Evolutionary conservation across 2,888 invertebrate genomes (phyloP).

Genomic region (Latrodectus hesperus): DNA sequence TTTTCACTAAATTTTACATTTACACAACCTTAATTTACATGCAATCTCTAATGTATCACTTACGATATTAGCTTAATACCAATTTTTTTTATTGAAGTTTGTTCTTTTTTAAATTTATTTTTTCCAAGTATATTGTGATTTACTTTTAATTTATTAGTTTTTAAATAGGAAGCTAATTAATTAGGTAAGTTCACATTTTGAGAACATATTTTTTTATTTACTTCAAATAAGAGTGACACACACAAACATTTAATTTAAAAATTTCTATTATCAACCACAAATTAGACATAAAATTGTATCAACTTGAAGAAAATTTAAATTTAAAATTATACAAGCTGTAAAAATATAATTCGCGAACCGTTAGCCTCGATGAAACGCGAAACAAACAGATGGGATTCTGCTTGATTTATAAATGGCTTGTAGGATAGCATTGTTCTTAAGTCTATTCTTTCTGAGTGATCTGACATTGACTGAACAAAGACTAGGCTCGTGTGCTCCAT

Average conservation of each 20-base stretch:
- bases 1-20: no score
- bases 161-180: no score
- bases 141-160: no score
- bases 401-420: constrained; percentile 31
- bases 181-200: no score
- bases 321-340: neutral
- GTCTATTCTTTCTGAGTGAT: neutral
- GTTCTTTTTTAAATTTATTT: no score
- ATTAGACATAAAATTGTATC: no score
- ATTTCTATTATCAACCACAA: neutral
- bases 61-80: no score
- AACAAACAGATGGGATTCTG: constrained; percentile 18
- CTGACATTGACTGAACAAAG: constrained; percentile 31
- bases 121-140: no score
- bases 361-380: neutral
- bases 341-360: neutral
- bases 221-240: neutral
- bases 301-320: no score
- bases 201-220: neutral
- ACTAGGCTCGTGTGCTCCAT: constrained; percentile 10
- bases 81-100: no score
- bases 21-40: no score
- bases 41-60: no score
- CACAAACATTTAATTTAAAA: neutral
- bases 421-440: constrained; percentile 28